A percentile compares a stretch with the other conserved stretches of the same genome.
Evolutionary conservation across 2,888 invertebrate species (phyloP).

Genomic region (Microchrysa polita): DNA sequence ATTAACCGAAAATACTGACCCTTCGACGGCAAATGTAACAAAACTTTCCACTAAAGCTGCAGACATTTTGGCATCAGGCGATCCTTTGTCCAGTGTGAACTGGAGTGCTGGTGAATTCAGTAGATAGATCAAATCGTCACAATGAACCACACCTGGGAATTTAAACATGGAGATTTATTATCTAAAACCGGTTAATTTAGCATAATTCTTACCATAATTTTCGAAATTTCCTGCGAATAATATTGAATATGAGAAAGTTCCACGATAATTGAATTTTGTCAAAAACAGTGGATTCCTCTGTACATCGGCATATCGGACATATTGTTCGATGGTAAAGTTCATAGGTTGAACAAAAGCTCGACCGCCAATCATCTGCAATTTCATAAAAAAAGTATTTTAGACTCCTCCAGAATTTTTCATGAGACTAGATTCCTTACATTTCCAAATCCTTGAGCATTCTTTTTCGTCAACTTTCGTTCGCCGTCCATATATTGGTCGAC

Average conservation of each 20-base stretch:
- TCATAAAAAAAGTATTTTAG: no score
- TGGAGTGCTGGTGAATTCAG: conserved; percentile 65
- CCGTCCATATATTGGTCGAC: conserved; percentile 57
- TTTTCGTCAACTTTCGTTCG: conserved; percentile 54
- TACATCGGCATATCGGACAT: conserved; percentile 53
- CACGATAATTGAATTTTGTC: conserved; percentile 66
- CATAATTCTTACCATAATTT: conserved; percentile 55
- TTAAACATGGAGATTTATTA: conserved; percentile 53
- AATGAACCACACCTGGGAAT: conserved; percentile 63
- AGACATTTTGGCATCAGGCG: conserved; percentile 61
- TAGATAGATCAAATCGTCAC: conserved; percentile 67
- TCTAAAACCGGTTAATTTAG: neutral
- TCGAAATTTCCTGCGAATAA: conserved; percentile 60
- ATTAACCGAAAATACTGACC: conserved; percentile 59
- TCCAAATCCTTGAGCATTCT: conserved; percentile 56
- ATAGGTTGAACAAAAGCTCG: conserved; percentile 65
- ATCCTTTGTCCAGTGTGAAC: conserved; percentile 58
- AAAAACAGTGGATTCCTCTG: conserved; percentile 63
- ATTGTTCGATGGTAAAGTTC: conserved; percentile 60
- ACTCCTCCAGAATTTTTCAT: no score
- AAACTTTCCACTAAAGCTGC: conserved; percentile 63
- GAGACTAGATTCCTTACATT: no score
- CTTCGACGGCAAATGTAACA: conserved; percentile 65
- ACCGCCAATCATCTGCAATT: conserved; percentile 66
- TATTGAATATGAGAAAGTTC: conserved; percentile 63